Conservation (phyloP, 2,888 invertebrate species). For the Oxycera nigricornis region DNA sequence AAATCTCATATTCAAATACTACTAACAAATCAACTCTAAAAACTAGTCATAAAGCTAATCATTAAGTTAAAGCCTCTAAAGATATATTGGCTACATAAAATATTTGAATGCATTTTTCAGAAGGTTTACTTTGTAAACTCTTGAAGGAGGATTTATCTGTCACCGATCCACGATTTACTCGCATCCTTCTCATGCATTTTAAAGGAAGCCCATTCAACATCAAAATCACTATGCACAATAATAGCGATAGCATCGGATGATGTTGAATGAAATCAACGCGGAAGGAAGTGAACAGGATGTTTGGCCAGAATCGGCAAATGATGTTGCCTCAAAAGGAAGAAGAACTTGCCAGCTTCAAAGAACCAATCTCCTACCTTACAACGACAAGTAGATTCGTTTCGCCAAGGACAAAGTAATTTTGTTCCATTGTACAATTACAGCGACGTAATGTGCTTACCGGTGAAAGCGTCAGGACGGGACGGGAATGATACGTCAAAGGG, state of each 20-base stretch:
- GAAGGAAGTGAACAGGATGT: constrained; percentile 34
- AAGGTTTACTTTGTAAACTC: no score
- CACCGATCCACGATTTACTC: no score
- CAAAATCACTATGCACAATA: no score
- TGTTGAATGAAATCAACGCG: constrained; percentile 23
- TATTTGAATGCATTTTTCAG: no score
- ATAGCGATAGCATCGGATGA: constrained; percentile 6
- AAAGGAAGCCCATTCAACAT: no score
- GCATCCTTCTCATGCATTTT: no score
- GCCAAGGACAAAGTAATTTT: constrained; percentile 33
- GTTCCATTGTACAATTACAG: constrained; percentile 36
- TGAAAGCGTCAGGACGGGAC: constrained; percentile 14
- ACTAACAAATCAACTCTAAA: no score
- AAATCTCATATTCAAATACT: no score
- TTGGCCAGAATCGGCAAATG: neutral
- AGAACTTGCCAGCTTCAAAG: neutral
- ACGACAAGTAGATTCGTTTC: neutral
- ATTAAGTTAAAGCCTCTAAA: no score
- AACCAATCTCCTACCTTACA: neutral
- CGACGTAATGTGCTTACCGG: constrained; percentile 37
- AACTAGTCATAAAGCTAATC: no score
- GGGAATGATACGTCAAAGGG: constrained; percentile 35
- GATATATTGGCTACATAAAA: no score
- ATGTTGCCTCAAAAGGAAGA: neutral
- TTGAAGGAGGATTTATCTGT: no score